Evolutionary conservation across 2,888 invertebrate species (phyloP), one percentile per base, ranked within the genome.

Genomic region (Campoletis raptor): DNA sequence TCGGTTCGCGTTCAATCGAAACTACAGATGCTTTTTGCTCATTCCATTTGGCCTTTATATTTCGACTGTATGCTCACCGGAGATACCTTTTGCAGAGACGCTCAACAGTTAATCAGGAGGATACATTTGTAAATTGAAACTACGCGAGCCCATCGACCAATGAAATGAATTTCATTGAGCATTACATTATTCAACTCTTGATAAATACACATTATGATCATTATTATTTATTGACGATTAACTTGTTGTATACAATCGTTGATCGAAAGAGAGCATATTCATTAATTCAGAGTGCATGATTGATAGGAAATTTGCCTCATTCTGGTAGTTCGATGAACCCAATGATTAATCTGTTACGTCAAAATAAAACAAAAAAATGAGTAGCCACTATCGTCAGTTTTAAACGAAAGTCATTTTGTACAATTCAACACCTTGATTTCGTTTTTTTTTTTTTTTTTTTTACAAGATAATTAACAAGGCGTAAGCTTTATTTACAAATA

Each of bases 81-180:
- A 48, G 18, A 48, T 48, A 18, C 61, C 37, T 9, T 52, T 45
- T 52, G 45, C 74, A 37, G 64, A 54, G 70, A 52, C 24, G 52
- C 18, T 36, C 76, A 70, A 42, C 42, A 36, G 85, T 40, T 81
- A 73, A 81, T 77, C 72, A 69, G 66, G 48, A 69, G 66, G 48
- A 52, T 66, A 73, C 70, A 81, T 81, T 48, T 72, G 81, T 67
- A 37, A 77, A 57, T 74, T 74, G 48, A 77, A 66, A 72, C n/a
- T 42, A n/a, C 21, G 42, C 18, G 72, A 83, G 52, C n/a, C 52
- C 21, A 69, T 64, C 24, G 64, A 52, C 54, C 48, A 24, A 18
- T 10, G 61, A 24, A 40, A 21, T 40, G 57, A 40, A 42, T 57
- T 54, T 74, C 5, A 57, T 57, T 0, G n/a, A 21, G 30, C 12